phyloP scores from a whole-genome alignment of 2,113 vertebrate genomes.

The Emydura subglobosa region DNA sequence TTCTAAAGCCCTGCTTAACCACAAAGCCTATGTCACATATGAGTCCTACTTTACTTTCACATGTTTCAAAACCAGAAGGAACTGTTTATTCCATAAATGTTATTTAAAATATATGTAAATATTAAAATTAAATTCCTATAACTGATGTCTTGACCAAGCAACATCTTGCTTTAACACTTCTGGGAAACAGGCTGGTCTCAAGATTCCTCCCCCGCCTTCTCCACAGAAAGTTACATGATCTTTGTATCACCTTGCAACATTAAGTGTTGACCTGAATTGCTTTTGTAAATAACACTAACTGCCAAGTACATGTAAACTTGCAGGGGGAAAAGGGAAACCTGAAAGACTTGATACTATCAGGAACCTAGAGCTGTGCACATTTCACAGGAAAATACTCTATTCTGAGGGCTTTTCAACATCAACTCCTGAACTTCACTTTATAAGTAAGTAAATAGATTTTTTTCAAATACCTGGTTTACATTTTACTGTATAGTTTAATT shows the following conservation, averaged over 20 bases:
- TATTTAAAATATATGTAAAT: not conserved
- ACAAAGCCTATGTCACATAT: not conserved
- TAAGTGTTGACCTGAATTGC: not conserved
- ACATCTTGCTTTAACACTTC: not conserved
- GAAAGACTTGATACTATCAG: not conserved
- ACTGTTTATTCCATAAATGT: not conserved
- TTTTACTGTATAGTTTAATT: not conserved
- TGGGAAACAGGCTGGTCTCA: not conserved
- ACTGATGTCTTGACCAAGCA: not conserved
- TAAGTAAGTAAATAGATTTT: not conserved
- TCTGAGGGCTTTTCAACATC: not conserved
- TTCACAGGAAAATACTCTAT: not conserved
- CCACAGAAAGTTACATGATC: not conserved
- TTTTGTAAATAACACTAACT: not conserved
- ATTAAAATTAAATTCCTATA: not conserved
- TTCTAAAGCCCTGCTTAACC: not conserved
- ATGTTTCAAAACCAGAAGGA: not conserved
- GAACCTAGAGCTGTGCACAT: not conserved
- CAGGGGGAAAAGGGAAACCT: not conserved
- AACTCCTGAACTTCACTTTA: not conserved
- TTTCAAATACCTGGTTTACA: not conserved
- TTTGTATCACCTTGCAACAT: not conserved
- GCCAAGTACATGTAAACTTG: not conserved
- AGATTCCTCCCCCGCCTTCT: not conserved
- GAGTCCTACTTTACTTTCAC: not conserved